Base-by-base conservation (phyloP, 2,888 invertebrate genomes). In the Orthosia gothica region DNA sequence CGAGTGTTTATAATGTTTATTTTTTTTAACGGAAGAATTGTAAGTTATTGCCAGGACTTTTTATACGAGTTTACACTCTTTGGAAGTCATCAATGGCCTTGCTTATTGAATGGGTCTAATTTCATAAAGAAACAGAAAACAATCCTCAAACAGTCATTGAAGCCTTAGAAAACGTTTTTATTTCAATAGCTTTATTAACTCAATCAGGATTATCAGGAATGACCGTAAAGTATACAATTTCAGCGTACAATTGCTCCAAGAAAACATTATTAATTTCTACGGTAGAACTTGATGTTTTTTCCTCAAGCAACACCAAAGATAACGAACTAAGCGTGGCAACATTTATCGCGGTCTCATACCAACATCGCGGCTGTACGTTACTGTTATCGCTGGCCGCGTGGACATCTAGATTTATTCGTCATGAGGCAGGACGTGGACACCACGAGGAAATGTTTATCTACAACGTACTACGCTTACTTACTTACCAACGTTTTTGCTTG, bases 321-420 rank as follows among this genome's bases (percentile, higher is more conserved):
- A 89, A 85, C 85, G 85, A 89, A 89, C 87, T 88, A 89, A 87
- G 84, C 86, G 87, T 86, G 88, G 87, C 87, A 88, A 90, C 90
- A 89, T 83, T 89, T 87, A 89, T 87, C 88, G 82, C 85, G 84
- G 87, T 83, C 86, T 90, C 89, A 91, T 91, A 91, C 88, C 87
- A 84, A 83, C 90, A 90, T 88, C 87, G 89, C 87, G 85, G 85
- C 88, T 87, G 88, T 89, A 91, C 88, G 86, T 89, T 89, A 87
- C 85, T 83, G 89, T 87, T 93, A 93, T 94, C 94, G 91, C 85
- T 63, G 57, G 69, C 83, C 86, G 87, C 89, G 90, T 87, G 91
- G 93, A 93, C 94, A 93, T 94, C 94, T 90, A 93, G 94, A 94
- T 94, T 94, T 94, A 94, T 94, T 91, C 93, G 88, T 93, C 93